Evolutionary conservation across 2,888 invertebrate species (phyloP), one percentile per base, ranked within the genome.

Genomic region (Archips xylosteana): DNA sequence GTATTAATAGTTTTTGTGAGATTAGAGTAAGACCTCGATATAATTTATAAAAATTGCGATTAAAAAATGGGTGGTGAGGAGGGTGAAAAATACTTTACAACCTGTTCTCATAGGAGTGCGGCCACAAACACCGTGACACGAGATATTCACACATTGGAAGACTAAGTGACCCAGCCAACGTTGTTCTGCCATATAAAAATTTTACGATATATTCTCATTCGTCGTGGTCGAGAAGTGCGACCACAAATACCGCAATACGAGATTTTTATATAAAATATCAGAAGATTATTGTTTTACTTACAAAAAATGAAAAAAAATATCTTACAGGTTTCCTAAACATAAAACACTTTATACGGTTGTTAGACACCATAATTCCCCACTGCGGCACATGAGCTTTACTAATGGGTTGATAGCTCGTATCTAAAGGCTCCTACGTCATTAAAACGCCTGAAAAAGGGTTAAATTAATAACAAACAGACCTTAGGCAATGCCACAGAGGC

Each of bases 391-490:
- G 15, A 60, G 45, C 45, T 62, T 61, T 54, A 54, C n/a, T 23
- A 42, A 42, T 36, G 67, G 62, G 57, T 39, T 47, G 62, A 63
- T 59, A n/a, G 54, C 54, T 23, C 54, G 54, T 42, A 51, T 65
- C 59, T 65, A 57, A 62, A 67, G 61, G 45, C 39, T 39, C 13
- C 67, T 57, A 60, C 47, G 23, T 57, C 57, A 68, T 73, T 63
- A 60, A 68, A 65, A 64, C 8, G 9, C 47, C 32, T 60, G 63
- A 64, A 69, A 73, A 69, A 69, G 73, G 73, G 73, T 64, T 64
- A 49, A 69, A 63, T 73, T 39, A 69, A 73, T 64, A 64, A 49
- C 63, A 68, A 64, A 69, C 73, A 68, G 57, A 73, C 68, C 68
- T 63, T 49, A 63, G 67, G 73, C 34, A 42, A 51, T 68, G 62